Evolutionary conservation across 2,888 invertebrate species (phyloP).

Genomic region (Melinaea marsaeus): DNA sequence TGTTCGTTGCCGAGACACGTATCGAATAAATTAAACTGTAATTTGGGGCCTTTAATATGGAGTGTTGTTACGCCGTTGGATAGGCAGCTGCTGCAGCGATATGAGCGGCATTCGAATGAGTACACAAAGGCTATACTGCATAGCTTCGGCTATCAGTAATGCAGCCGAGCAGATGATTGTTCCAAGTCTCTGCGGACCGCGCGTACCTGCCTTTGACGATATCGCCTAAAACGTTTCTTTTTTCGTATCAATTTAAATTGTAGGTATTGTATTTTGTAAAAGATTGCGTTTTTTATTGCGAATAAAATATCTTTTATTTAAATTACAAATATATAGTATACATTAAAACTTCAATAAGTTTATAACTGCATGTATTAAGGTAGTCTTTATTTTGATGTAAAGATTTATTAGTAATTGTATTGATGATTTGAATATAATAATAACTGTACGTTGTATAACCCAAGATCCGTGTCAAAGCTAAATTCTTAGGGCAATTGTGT

Average conservation of each 20-base stretch:
- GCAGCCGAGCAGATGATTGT: slow-evolving; percentile 52
- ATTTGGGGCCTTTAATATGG: slow-evolving; percentile 75
- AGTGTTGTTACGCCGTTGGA: slow-evolving; percentile 72
- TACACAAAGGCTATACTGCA: slow-evolving; percentile 45
- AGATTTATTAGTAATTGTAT: too few relatives aligned
- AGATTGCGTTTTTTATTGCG: not conserved
- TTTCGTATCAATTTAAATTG: not conserved
- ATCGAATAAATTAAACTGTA: slow-evolving; percentile 76
- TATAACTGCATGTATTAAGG: not conserved
- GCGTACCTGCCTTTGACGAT: slow-evolving; percentile 15
- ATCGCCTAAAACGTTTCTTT: slow-evolving; percentile 3
- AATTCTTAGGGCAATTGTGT: slow-evolving; percentile 7
- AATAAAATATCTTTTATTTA: too few relatives aligned
- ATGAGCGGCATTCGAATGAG: slow-evolving; percentile 72
- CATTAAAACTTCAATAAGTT: not conserved
- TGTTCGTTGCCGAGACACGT: slow-evolving; percentile 75
- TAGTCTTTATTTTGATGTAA: too few relatives aligned
- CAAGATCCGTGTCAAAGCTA: too few relatives aligned
- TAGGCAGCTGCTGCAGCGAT: slow-evolving; percentile 61
- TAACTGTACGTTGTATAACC: too few relatives aligned
- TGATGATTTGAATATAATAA: too few relatives aligned
- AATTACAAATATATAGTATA: not conserved
- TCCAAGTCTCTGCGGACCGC: slow-evolving; percentile 44
- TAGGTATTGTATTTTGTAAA: not conserved
- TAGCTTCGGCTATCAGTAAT: slow-evolving; percentile 50